Evolutionary conservation across 2,797 vertebrate species (phyloP).

Genomic region (Myoxocephalus aenaeus): DNA sequence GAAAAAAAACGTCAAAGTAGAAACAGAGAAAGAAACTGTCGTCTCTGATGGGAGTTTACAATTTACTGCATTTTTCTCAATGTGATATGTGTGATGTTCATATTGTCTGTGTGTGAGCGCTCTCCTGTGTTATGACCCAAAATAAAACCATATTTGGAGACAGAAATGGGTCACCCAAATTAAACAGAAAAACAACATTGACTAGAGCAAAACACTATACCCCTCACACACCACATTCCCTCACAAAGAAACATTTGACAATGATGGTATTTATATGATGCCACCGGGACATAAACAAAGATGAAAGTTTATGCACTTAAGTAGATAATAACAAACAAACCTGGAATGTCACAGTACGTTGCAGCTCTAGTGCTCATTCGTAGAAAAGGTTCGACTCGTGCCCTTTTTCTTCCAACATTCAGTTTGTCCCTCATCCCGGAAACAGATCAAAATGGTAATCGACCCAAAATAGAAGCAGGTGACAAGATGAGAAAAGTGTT

Average conservation of each 20-base stretch:
- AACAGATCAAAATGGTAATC: background rate
- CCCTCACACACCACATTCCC: background rate
- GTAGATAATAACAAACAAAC: background rate
- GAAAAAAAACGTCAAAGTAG: slow-evolving; percentile 18
- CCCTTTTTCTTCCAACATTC: background rate
- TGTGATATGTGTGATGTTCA: slow-evolving; percentile 26
- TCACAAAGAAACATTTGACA: slow-evolving; percentile 7
- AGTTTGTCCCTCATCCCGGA: slow-evolving; percentile 10
- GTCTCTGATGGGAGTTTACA: slow-evolving; percentile 22
- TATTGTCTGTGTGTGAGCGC: slow-evolving; percentile 24
- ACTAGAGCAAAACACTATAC: slow-evolving; percentile 30
- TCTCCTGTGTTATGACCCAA: slow-evolving; percentile 57
- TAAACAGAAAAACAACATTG: slow-evolving; percentile 56
- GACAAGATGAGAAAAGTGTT: slow-evolving; percentile 18
- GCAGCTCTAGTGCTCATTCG: background rate
- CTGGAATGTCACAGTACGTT: slow-evolving; percentile 5
- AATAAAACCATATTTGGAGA: slow-evolving; percentile 63
- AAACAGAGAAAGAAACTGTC: slow-evolving; percentile 26
- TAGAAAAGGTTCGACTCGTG: slow-evolving; percentile 10
- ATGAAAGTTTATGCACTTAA: slow-evolving; percentile 24
- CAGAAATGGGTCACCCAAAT: slow-evolving; percentile 71
- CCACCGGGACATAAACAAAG: slow-evolving; percentile 20
- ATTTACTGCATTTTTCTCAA: slow-evolving; percentile 23
- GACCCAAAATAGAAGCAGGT: slow-evolving; percentile 24
- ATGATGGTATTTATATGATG: background rate